Evolutionary conservation across 2,888 invertebrate genomes (phyloP).

Genomic region (Polydrusus cervinus): DNA sequence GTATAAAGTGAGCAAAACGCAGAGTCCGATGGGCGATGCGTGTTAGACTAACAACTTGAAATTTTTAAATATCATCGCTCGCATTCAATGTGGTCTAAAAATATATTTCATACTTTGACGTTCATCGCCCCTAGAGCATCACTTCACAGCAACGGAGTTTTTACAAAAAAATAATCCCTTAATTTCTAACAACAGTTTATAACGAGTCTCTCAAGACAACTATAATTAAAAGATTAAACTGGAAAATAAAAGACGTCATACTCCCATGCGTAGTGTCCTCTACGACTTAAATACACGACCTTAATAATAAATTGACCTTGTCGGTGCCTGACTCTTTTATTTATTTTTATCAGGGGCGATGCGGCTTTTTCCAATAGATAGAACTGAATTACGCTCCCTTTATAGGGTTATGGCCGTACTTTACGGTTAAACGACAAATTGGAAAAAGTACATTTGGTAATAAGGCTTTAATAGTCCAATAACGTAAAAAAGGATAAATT

Average conservation of each 20-base stretch:
- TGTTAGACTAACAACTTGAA: too few relatives aligned
- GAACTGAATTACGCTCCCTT: conserved; percentile 42
- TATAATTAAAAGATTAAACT: neutral
- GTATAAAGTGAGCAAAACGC: too few relatives aligned
- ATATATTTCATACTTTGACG: too few relatives aligned
- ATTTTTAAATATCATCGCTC: too few relatives aligned
- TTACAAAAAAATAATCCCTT: neutral
- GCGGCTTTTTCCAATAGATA: conserved; percentile 32
- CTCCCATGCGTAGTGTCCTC: conserved; percentile 5
- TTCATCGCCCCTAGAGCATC: too few relatives aligned
- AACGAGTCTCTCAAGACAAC: too few relatives aligned
- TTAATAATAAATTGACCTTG: conserved; percentile 45
- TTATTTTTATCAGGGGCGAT: conserved; percentile 38
- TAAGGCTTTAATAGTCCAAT: conserved; percentile 17
- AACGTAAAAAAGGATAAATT: conserved; percentile 5
- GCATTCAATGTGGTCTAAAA: too few relatives aligned
- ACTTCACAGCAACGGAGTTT: too few relatives aligned
- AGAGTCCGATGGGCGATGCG: too few relatives aligned
- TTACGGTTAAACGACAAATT: conserved; percentile 44
- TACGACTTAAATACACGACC: conserved; percentile 6
- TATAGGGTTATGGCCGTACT: conserved; percentile 40
- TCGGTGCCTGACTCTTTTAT: conserved; percentile 44
- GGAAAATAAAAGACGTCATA: neutral
- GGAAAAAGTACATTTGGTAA: conserved; percentile 15
- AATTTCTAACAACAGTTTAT: neutral